phyloP scores from a whole-genome alignment of 2,888 invertebrate genomes.

The Coleophora deauratella region DNA sequence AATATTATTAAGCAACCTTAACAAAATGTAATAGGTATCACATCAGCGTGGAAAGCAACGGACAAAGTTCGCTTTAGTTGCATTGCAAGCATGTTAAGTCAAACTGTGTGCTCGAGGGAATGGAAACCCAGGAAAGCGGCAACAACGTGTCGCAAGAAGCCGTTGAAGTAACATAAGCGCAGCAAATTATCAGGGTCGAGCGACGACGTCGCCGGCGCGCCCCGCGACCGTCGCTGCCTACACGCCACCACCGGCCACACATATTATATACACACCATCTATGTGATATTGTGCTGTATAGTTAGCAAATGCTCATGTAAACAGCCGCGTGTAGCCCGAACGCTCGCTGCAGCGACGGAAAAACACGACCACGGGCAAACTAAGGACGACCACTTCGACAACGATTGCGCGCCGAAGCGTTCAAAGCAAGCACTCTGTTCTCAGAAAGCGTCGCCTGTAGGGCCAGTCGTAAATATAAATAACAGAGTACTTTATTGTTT shows the following conservation, averaged over 20 bases:
- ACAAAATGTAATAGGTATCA: too few relatives aligned
- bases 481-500: too few relatives aligned
- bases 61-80: too few relatives aligned
- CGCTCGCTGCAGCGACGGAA: constrained; percentile 39
- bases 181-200: constrained; percentile 71
- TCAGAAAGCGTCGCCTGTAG: constrained; percentile 29
- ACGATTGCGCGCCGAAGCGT: constrained; percentile 20
- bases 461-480: not conserved
- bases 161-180: constrained; percentile 71
- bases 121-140: constrained; percentile 52
- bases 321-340: constrained; percentile 41
- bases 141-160: constrained; percentile 63
- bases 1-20: too few relatives aligned
- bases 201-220: constrained; percentile 52
- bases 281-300: constrained; percentile 27
- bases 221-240: constrained; percentile 53
- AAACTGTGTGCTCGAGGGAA: not conserved
- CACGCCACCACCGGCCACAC: constrained; percentile 34
- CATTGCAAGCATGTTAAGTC: too few relatives aligned
- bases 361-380: constrained; percentile 51
- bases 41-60: too few relatives aligned
- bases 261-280: constrained; percentile 23
- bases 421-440: constrained; percentile 35
- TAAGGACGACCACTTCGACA: constrained; percentile 41
- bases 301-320: constrained; percentile 31